Evolutionary conservation across 2,888 invertebrate genomes (phyloP).

Genomic region (Chrysolina oricalcia): DNA sequence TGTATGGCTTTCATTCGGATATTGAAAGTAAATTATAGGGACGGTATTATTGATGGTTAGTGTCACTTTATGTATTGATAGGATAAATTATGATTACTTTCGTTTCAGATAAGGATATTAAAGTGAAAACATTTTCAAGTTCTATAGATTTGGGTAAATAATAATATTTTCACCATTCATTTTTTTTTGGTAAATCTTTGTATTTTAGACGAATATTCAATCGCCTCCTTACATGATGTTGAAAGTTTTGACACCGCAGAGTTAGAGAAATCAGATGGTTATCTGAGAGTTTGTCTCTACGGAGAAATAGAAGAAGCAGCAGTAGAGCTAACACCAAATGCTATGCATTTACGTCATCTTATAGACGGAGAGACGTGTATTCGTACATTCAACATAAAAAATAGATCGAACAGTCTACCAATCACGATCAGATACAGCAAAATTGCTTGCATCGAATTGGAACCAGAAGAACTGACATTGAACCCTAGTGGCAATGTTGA

Average conservation of each 20-base stretch:
- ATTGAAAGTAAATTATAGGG: slow-evolving; percentile 48
- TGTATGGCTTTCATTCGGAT: slow-evolving; percentile 45
- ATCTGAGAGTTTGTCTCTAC: slow-evolving; percentile 73
- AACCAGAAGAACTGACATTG: slow-evolving; percentile 53
- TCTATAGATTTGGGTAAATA: slow-evolving; percentile 37
- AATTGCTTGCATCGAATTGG: slow-evolving; percentile 62
- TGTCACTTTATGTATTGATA: neutral
- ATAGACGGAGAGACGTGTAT: slow-evolving; percentile 65
- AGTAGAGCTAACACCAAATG: slow-evolving; percentile 72
- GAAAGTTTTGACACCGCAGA: slow-evolving; percentile 31
- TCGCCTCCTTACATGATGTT: slow-evolving; percentile 33
- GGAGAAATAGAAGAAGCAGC: slow-evolving; percentile 74
- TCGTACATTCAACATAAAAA: slow-evolving; percentile 55
- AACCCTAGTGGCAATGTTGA: slow-evolving; percentile 51
- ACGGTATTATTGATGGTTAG: slow-evolving; percentile 44
- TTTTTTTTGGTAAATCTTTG: neutral
- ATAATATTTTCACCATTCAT: neutral
- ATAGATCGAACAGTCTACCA: slow-evolving; percentile 59
- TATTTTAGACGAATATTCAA: slow-evolving; percentile 40
- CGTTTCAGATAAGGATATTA: slow-evolving; percentile 42
- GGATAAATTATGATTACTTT: slow-evolving; percentile 1
- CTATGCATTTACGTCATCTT: slow-evolving; percentile 72
- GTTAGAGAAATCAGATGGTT: slow-evolving; percentile 23
- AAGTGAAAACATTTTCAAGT: slow-evolving; percentile 47
- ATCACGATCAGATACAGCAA: slow-evolving; percentile 59